Evolutionary conservation across 2,888 invertebrate species (phyloP).

Genomic region (Tipula helvola): DNA sequence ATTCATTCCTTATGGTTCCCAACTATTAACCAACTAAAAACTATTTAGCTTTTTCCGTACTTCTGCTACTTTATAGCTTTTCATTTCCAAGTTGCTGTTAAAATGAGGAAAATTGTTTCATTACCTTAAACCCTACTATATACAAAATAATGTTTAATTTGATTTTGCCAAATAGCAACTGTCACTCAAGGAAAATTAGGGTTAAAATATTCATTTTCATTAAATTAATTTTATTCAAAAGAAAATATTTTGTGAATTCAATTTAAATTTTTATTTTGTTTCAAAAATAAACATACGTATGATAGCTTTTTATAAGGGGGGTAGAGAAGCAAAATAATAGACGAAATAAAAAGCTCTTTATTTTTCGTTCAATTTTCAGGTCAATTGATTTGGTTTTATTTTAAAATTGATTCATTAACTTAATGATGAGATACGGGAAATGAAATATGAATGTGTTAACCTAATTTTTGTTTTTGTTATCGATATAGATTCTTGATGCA

Average conservation of each 20-base stretch:
- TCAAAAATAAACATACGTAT: background rate
- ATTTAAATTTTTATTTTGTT: background rate
- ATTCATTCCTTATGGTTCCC: background rate
- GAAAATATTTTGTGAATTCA: background rate
- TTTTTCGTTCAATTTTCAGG: background rate
- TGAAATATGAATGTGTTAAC: too few relatives aligned
- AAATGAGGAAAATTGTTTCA: background rate
- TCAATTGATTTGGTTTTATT: background rate
- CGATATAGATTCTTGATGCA: too few relatives aligned
- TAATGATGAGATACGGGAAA: background rate
- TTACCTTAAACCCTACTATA: background rate
- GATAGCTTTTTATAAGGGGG: background rate
- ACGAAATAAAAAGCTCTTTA: background rate
- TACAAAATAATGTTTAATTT: slow-evolving; percentile 4
- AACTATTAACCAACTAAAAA: background rate
- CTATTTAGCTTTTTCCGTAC: background rate
- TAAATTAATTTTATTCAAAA: background rate
- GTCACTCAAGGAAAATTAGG: background rate
- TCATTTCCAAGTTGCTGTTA: background rate
- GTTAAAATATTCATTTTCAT: slow-evolving; percentile 4
- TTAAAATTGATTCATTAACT: slow-evolving; percentile 4
- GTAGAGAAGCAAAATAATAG: background rate
- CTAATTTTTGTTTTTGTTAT: too few relatives aligned
- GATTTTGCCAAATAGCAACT: background rate
- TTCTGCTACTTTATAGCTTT: background rate